Evolutionary conservation across 2,888 invertebrate species (phyloP).

Genomic region (Empis stercorea): DNA sequence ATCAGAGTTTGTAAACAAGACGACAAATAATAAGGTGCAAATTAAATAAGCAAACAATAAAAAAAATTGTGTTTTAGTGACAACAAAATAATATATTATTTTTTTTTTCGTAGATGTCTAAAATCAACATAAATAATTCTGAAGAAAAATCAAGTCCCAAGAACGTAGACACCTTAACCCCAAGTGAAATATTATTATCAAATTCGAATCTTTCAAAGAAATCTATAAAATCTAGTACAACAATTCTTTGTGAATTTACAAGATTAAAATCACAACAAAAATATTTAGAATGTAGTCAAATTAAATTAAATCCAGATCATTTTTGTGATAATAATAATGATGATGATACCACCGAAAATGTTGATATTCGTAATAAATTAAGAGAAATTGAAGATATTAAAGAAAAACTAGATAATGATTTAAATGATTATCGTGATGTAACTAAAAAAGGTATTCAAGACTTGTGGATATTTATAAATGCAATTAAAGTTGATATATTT

Average conservation of each 20-base stretch:
- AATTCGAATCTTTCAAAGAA: neutral
- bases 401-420: constrained; percentile 19
- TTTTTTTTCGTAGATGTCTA: no score
- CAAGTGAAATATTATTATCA: neutral
- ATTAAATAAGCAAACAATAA: no score
- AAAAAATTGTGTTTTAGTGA: no score
- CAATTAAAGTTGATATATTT: constrained; percentile 25
- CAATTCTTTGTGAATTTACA: constrained; percentile 30
- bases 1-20: no score
- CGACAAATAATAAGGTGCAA: no score
- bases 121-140: no score
- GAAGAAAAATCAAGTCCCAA: no score
- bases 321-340: constrained; percentile 15
- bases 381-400: constrained; percentile 27
- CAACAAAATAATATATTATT: no score
- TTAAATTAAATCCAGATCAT: constrained; percentile 27
- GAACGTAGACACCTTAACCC: neutral
- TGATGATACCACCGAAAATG: neutral
- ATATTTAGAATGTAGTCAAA: constrained; percentile 32
- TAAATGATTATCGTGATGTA: constrained; percentile 17
- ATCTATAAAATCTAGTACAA: constrained; percentile 19
- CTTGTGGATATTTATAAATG: constrained; percentile 25
- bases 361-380: constrained; percentile 11
- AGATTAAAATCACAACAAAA: constrained; percentile 34
- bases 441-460: constrained; percentile 24